Base-by-base conservation (phyloP, 2,113 vertebrate genomes). In the Ceyx cyanopectus region DNA sequence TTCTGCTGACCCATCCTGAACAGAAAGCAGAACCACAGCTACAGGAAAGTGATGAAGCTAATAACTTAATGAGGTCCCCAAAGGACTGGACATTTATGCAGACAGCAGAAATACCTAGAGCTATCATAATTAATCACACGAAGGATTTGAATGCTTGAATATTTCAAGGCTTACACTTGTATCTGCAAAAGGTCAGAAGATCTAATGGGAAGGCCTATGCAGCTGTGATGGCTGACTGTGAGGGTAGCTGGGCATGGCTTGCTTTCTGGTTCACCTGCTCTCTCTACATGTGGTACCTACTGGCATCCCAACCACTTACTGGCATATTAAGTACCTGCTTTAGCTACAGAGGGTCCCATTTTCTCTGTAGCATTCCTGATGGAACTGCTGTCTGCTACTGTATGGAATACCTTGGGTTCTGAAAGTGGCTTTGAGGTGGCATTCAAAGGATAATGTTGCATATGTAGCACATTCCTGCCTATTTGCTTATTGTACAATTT, bases 101-200 rank as follows among this genome's bases (percentile, higher is more conserved):
- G 73, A 81, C 15, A 86, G 61, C 22, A 85, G 73, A 83, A 92
- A 76, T 15, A 73, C 56, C 70, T n/a, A 29, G 12, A 85, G 66
- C 80, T 78, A 51, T 32, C 51, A 48, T 57, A 93, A 84, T 68
- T 88, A 92, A 90, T 81, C 70, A 86, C 45, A 84, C 4, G 41
- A 73, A 93, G 70, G 54, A 66, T 81, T 86, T 70, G 26, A 81
- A 73, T 84, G 62, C 32, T 66, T 75, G 43, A 89, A 56, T 62
- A 81, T 84, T 95, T 90, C 77, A 89, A 66, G 32, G 53, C 30
- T 72, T 86, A 27, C 77, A 30, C 24, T 3, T 48, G 3, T 56
- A n/a, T 26, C 62, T 87, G 58, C 16, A 6, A 54, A 69, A 79
- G 50, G 61, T 22, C 53, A 82, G 48, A 73, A 58, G 60, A 53